Evolutionary conservation across 2,888 invertebrate species (phyloP).

Genomic region (Ornithoptera alexandrae): DNA sequence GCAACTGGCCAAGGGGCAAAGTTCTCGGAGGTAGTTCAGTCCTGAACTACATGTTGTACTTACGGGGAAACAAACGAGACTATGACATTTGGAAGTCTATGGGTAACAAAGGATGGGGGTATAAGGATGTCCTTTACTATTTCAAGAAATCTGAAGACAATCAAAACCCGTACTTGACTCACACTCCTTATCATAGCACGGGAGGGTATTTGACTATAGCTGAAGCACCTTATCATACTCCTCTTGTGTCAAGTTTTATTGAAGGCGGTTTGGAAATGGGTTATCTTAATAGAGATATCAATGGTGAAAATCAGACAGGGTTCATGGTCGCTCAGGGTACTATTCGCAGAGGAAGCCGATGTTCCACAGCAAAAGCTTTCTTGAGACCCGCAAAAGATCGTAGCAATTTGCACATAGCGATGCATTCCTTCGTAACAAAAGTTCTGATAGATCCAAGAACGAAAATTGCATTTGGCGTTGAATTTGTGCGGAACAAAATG

Average conservation of each 20-base stretch:
- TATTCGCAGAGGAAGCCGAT: constrained; percentile 87
- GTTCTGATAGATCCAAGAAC: constrained; percentile 86
- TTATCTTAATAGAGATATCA: constrained; percentile 91
- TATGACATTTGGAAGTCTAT: constrained; percentile 93
- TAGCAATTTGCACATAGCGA: constrained; percentile 90
- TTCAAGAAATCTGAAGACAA: constrained; percentile 96
- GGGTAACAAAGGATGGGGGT: constrained; percentile 94
- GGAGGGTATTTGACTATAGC: constrained; percentile 91
- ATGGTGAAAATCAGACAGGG: constrained; percentile 91
- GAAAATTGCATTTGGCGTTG: constrained; percentile 90
- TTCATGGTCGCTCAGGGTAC: constrained; percentile 95
- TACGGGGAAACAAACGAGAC: constrained; percentile 92
- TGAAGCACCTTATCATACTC: constrained; percentile 93
- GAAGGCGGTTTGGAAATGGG: constrained; percentile 91
- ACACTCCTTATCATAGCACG: constrained; percentile 88
- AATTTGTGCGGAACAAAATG: constrained; percentile 87
- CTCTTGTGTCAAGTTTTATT: constrained; percentile 89
- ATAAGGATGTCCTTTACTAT: constrained; percentile 87
- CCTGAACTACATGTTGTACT: constrained; percentile 94
- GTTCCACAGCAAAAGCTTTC: constrained; percentile 94
- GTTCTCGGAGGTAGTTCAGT: constrained; percentile 94
- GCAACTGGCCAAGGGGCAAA: constrained; percentile 96
- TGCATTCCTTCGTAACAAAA: constrained; percentile 89
- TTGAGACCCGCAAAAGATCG: constrained; percentile 88
- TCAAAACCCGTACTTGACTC: constrained; percentile 89